Percentiles rank a stretch among this genome's conserved stretches.
These are phyloP conservation scores for Ectemnius lituratus DNA, from an alignment of 2,888 invertebrate species.

Conservation along the genomic window DNA sequence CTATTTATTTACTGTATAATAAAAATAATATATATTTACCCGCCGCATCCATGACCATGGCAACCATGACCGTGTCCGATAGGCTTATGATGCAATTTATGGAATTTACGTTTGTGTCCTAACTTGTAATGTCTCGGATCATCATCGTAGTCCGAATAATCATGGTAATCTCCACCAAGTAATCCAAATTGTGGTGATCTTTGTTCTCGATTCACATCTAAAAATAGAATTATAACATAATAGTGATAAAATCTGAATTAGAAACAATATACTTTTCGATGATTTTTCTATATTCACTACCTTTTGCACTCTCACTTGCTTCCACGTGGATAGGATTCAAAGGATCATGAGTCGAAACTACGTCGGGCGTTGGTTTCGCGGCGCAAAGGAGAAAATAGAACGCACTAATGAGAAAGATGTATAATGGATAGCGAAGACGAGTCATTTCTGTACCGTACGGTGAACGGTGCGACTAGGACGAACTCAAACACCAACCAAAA, in stretches of 20 bases:
- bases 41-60: conserved; percentile 44
- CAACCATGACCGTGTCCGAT: conserved; percentile 23
- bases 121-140: conserved; percentile 17
- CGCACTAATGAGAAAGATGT: conserved; percentile 12
- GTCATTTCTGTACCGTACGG: neutral
- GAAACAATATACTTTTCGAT: neutral
- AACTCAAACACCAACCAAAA: conserved; percentile 30
- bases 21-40: conserved; percentile 27
- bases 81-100: conserved; percentile 41
- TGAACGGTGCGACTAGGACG: neutral
- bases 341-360: neutral
- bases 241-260: no score
- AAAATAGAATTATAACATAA: no score
- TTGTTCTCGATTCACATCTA: conserved; percentile 41
- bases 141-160: conserved; percentile 47
- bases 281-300: conserved; percentile 36
- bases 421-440: conserved; percentile 2
- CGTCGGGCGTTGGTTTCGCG: conserved; percentile 32
- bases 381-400: conserved; percentile 6
- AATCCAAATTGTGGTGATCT: conserved; percentile 59
- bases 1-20: no score
- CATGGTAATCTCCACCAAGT: conserved; percentile 43
- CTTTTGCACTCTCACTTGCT: conserved; percentile 1
- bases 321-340: conserved; percentile 18
- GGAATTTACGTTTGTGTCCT: conserved; percentile 42